Conservation (phyloP, 2,888 invertebrate species). For the Ephialtes manifestator region DNA sequence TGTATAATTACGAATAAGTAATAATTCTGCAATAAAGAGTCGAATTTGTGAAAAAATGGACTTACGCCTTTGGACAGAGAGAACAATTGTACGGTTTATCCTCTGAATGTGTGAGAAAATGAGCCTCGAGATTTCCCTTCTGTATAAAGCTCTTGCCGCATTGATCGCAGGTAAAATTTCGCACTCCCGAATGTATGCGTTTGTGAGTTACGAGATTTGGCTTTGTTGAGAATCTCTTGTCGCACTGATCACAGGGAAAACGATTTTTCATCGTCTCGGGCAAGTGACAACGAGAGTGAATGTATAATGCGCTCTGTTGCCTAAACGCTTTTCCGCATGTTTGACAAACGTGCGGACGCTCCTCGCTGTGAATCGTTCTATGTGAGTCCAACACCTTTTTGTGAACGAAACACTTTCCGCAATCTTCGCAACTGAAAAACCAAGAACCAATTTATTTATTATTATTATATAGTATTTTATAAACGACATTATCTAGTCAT, state of each 20-base stretch:
- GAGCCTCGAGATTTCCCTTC: conserved; percentile 88
- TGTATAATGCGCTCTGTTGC: conserved; percentile 87
- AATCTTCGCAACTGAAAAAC: conserved; percentile 86
- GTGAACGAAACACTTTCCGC: conserved; percentile 88
- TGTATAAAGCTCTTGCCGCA: conserved; percentile 89
- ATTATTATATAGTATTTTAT: not conserved
- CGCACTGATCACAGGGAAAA: conserved; percentile 88
- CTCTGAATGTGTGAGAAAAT: conserved; percentile 87
- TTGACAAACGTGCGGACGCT: conserved; percentile 86
- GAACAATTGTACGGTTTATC: conserved; percentile 87
- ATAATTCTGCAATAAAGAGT: not conserved
- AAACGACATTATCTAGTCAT: not conserved
- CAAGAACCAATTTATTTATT: not conserved
- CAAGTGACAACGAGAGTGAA: conserved; percentile 88
- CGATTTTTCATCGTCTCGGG: conserved; percentile 88
- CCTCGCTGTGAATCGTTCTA: conserved; percentile 86
- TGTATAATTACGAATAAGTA: no score
- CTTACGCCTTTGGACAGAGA: conserved; percentile 86
- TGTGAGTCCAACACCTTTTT: conserved; percentile 86
- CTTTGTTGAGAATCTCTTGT: conserved; percentile 88
- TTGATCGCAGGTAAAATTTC: conserved; percentile 88
- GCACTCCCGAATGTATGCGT: conserved; percentile 87
- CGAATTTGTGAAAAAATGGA: conserved; percentile 29
- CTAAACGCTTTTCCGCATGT: conserved; percentile 88
- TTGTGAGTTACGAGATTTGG: conserved; percentile 88